Evolutionary conservation across 1,140 invertebrate species (phyloP).

Genomic region (Matsumurasca onukii): DNA sequence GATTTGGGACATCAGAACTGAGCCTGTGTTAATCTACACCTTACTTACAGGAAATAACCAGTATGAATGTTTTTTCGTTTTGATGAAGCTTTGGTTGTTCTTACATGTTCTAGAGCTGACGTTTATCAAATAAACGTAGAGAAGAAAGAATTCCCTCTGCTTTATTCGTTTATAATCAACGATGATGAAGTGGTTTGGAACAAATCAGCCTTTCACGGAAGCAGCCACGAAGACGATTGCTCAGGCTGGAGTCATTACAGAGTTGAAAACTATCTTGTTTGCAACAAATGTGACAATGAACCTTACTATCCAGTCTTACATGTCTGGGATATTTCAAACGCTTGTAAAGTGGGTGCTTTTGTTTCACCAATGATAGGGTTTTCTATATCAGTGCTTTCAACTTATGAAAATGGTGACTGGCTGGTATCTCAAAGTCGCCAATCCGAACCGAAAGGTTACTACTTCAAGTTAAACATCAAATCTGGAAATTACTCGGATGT

Average conservation of each 20-base stretch:
- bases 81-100: not conserved
- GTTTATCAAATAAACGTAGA: not conserved
- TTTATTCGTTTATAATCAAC: not conserved
- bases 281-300: not conserved
- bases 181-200: not conserved
- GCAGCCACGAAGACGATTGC: not conserved
- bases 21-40: not conserved
- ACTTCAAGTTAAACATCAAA: not conserved
- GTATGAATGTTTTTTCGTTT: not conserved
- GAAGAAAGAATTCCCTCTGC: not conserved
- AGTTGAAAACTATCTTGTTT: not conserved
- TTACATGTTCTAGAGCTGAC: not conserved
- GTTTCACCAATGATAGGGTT: not conserved
- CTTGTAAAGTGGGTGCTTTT: not conserved
- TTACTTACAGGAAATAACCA: not conserved
- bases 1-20: not conserved
- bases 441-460: not conserved
- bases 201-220: not conserved
- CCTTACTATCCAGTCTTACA: no score
- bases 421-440: not conserved
- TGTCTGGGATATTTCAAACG: not conserved
- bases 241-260: not conserved
- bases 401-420: not conserved
- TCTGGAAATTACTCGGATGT: not conserved
- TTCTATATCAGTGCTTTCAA: not conserved